Evolutionary conservation across 1,140 invertebrate genomes (phyloP), one percentile per base, ranked within the genome.

Genomic region (Diabrotica virgifera): DNA sequence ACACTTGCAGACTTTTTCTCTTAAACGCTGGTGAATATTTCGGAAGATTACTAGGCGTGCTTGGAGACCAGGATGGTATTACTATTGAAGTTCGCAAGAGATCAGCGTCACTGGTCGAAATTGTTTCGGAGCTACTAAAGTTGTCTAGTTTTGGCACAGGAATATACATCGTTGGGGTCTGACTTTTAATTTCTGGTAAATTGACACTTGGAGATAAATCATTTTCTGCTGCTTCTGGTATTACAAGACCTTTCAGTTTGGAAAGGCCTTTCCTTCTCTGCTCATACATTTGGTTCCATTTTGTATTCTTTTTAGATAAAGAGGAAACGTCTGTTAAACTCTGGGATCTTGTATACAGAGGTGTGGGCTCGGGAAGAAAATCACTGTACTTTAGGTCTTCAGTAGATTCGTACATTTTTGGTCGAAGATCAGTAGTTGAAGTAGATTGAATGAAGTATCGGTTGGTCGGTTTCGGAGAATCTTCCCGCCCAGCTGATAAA

Each of bases 11-110:
- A 51, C 85, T 86, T 79, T 91, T 90, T 59, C 90, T 78, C 76
- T 93, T 93, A 73, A 92, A 92, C 1, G 90, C 90, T 36, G 91
- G 91, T 2, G 90, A 92, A 81, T 92, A 93, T 80, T 92, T 92
- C 0, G 90, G 89, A 61, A 91, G 77, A 62, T 85, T 68, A 77
- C 72, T 70, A 76, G 80, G 69, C 77, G 80, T 37, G 62, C 74
- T 73, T 24, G 75, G 80, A 76, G 83, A 84, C 85, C 85, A 86
- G 68, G 82, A 80, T 53, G 78, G 79, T 38, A 69, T 14, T 38
- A 57, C 70, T 59, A 68, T 54, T 37, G 65, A 69, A 60, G 60
- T 64, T 62, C 53, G 51, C 8, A 38, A 11, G 58, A 12, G 50
- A 13, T 62, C 52, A 12, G 35, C 14, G 52, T 55, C 11, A 57